A percentile compares a stretch with the other conserved stretches of the same genome.
phyloP scores from a whole-genome alignment of 2,797 vertebrate species.

The Gastrophryne carolinensis region DNA sequence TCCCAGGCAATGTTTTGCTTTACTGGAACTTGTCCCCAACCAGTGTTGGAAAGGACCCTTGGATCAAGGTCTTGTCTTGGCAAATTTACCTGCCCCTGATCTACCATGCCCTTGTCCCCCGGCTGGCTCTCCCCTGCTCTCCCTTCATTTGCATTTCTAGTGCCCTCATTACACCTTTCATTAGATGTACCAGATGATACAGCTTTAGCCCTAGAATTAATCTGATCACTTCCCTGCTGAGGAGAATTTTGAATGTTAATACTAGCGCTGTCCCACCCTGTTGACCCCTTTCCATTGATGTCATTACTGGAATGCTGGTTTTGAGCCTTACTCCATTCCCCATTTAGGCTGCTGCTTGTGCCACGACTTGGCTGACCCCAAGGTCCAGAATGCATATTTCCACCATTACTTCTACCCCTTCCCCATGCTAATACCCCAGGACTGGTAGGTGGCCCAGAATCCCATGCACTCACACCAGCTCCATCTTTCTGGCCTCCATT shows the following conservation, averaged over 20 bases:
- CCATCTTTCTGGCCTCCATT: constrained; percentile 76
- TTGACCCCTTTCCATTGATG: constrained; percentile 71
- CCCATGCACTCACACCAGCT: constrained; percentile 71
- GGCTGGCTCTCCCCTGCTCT: constrained; percentile 68
- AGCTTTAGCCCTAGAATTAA: constrained; percentile 78
- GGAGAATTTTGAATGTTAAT: constrained; percentile 68
- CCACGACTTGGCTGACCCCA: constrained; percentile 75
- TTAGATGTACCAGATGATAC: constrained; percentile 68
- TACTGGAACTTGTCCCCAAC: constrained; percentile 86
- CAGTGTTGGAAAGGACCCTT: constrained; percentile 82
- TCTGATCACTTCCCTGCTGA: constrained; percentile 72
- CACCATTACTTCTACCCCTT: constrained; percentile 61
- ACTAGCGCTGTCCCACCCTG: constrained; percentile 75
- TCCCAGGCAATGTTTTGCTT: constrained; percentile 87
- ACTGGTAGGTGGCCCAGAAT: constrained; percentile 73
- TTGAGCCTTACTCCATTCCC: constrained; percentile 78
- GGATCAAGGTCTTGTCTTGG: constrained; percentile 83
- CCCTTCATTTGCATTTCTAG: constrained; percentile 73
- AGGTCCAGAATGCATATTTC: constrained; percentile 71
- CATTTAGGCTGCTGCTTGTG: constrained; percentile 68
- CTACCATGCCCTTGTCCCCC: constrained; percentile 69
- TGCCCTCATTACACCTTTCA: constrained; percentile 77
- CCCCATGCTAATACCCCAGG: constrained; percentile 77
- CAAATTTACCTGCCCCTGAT: constrained; percentile 75
- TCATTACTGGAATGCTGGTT: constrained; percentile 78